Base-by-base conservation (phyloP, 2,797 vertebrate species). In the Ctenopoma kingsleyae region DNA sequence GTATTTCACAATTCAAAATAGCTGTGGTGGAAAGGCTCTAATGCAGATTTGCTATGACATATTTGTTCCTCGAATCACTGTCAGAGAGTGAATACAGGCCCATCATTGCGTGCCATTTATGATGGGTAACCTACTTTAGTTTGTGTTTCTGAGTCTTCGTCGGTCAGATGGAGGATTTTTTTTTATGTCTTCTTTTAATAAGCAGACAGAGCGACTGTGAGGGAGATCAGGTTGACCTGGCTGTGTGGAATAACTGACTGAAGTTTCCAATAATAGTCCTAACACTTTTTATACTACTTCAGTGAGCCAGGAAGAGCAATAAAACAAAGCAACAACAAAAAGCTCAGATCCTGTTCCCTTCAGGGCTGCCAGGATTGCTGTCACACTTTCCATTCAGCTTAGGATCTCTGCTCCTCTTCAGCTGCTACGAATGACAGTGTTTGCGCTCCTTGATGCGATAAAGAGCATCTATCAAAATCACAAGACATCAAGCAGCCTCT, bases 241-340 rank as follows among this genome's bases (percentile, higher is more conserved):
- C 84, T 74, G 8, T 72, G 70, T 83, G 81, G 84, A 89, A 87
- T 68, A 78, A 80, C 68, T 84, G 74, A 86, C 67, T 84, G 74
- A 53, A 78, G 63, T 82, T 85, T 87, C 73, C 13, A 71, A 56
- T 17, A 69, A 80, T 79, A 85, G 78, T 47, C 74, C 67, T 50
- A 15, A 67, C 49, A 62, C 63, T 65, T 54, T 67, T 78, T 6
- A 75, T 76, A 74, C 41, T 7, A 63, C 64, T 69, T 74, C 48
- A 46, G 58, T 1, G 55, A 62, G 73, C 8, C 65, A 57, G 72
- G 48, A 40, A 76, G 69, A 53, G 75, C 62, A 68, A 64, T 77
- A 81, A 78, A 82, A 81, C 60, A 76, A 82, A 82, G 64, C 50
- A 30, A 72, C 77, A 77, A 74, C 65, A 58, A 41, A 32, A 49